These are phyloP conservation scores for Condylura cristata DNA, from an alignment of 2,113 vertebrate species.

Conservation along the genomic window DNA sequence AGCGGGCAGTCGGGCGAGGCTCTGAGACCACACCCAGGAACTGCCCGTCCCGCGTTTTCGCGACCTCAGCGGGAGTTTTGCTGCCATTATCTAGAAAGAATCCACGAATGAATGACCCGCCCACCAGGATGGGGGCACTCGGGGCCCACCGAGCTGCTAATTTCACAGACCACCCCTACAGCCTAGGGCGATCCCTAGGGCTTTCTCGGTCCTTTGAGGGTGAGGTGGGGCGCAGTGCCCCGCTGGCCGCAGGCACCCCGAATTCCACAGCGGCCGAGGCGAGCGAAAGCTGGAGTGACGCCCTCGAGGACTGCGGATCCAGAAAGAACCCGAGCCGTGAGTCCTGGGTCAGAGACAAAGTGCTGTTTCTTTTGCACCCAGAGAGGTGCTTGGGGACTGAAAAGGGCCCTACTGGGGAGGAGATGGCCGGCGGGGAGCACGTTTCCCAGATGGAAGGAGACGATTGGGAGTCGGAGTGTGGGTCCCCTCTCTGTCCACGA, in stretches of 20 bases:
- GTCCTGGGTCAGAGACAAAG: constrained; percentile 73
- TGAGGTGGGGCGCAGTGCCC: background rate
- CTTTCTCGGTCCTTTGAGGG: no score
- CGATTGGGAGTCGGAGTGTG: background rate
- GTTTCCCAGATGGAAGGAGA: no score
- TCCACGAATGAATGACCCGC: background rate
- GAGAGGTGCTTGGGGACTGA: constrained; percentile 48
- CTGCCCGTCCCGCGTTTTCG: rapidly evolving
- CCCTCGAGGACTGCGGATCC: rapidly evolving
- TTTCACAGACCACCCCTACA: rapidly evolving
- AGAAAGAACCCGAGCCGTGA: background rate
- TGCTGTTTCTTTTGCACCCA: constrained; percentile 75
- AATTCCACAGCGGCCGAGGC: rapidly evolving
- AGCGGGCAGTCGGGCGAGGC: background rate
- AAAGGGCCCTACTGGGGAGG: rapidly evolving
- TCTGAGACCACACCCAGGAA: background rate
- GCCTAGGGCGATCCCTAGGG: background rate
- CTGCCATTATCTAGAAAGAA: rapidly evolving
- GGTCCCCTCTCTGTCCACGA: background rate
- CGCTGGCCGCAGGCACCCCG: background rate
- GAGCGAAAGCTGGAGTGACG: background rate
- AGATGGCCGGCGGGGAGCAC: background rate
- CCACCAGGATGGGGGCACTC: background rate
- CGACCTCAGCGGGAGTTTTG: rapidly evolving
- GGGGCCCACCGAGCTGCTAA: background rate